Conservation (phyloP, 2,113 vertebrate genomes). For the Machaerirhynchus nigripectus region DNA sequence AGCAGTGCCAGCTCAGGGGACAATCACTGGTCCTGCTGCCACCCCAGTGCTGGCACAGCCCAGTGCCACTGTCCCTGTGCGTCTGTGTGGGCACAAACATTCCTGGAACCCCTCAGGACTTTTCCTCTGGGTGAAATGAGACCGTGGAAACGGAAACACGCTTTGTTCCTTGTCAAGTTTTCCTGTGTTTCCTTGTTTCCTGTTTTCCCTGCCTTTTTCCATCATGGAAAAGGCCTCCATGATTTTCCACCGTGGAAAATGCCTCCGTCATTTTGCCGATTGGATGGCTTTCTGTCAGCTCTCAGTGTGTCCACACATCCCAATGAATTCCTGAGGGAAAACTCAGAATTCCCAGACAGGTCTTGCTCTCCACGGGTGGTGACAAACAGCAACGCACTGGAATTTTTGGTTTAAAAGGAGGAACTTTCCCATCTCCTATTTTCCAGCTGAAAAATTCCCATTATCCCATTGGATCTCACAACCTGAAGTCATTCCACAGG, state of each 20-base stretch:
- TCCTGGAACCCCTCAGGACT: not conserved
- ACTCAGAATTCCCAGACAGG: not conserved
- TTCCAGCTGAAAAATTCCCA: not conserved
- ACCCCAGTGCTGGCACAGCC: not conserved
- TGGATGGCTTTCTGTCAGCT: not conserved
- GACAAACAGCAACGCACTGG: not conserved
- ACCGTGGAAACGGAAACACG: not conserved
- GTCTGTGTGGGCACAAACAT: not conserved
- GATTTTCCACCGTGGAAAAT: not conserved
- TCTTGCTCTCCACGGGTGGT: not conserved
- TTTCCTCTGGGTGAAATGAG: not conserved
- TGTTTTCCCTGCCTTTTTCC: not conserved
- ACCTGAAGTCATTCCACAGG: fast-evolving
- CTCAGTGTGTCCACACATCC: not conserved
- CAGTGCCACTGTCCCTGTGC: not conserved
- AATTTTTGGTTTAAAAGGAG: not conserved
- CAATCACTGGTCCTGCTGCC: not conserved
- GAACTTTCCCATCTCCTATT: fast-evolving
- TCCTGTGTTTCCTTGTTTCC: not conserved
- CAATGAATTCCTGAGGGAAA: not conserved
- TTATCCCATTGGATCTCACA: not conserved
- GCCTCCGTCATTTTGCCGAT: not conserved
- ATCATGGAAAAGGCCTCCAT: not conserved
- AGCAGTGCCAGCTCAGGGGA: not conserved
- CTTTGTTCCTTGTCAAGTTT: not conserved